phyloP scores from a whole-genome alignment of 2,888 invertebrate species.

The Osmoderma eremita region DNA sequence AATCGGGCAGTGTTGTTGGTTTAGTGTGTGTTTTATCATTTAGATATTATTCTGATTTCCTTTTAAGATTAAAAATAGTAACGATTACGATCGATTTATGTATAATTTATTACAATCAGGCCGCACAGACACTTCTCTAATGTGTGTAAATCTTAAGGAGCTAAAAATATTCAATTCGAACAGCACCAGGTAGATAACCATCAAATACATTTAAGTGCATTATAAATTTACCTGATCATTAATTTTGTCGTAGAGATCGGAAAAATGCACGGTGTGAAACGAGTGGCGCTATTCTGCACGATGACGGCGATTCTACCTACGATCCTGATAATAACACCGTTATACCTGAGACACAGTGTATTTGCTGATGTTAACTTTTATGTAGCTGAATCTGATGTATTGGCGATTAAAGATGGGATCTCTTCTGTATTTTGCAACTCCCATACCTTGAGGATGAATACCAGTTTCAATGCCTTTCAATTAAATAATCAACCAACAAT shows the following conservation, averaged over 20 bases:
- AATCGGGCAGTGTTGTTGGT: too few species aligned
- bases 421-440: conserved; percentile 85
- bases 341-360: conserved; percentile 79
- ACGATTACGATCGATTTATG: conserved; percentile 21
- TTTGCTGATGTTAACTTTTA: conserved; percentile 82
- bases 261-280: conserved; percentile 82
- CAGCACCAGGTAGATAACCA: neutral
- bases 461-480: conserved; percentile 66
- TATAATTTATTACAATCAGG: conserved; percentile 2
- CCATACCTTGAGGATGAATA: conserved; percentile 81
- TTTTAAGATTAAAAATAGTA: conserved; percentile 15
- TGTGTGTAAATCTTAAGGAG: conserved; percentile 25
- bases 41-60: too few species aligned
- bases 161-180: conserved; percentile 21
- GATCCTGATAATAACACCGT: conserved; percentile 77
- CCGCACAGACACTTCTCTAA: conserved; percentile 14
- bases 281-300: conserved; percentile 81
- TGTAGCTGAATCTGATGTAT: conserved; percentile 85
- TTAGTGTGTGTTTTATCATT: too few species aligned
- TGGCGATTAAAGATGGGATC: conserved; percentile 84
- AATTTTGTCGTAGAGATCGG: conserved; percentile 65
- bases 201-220: neutral
- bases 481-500: conserved; percentile 70
- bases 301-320: conserved; percentile 81
- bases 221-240: neutral